Evolutionary conservation across 2,113 vertebrate species (phyloP), one percentile per base, ranked within the genome.

Genomic region (Mesoclemmys tuberculata): DNA sequence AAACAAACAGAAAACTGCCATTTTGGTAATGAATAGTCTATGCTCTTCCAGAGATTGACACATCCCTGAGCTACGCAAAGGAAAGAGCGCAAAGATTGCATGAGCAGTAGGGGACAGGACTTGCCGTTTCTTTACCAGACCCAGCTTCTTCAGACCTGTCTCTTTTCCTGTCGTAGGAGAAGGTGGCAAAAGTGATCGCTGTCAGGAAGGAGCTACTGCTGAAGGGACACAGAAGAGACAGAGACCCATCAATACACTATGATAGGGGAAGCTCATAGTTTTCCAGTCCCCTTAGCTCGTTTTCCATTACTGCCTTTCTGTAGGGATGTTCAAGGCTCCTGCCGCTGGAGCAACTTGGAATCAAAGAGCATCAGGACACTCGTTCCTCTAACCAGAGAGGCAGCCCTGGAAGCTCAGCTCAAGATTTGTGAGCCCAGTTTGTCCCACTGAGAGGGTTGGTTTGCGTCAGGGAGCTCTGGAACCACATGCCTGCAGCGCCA

Each of bases 241-340:
- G 6, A 19, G 38, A 44, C 5, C 54, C 55, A 4, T 31, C 0
- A 0, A 51, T 2, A 5, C 80, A 21, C 16, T 68, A 85, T 78
- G 85, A 0, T 0, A 38, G 1, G 56, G 56, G 38, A 5, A 2
- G 13, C 49, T 88, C 2, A 2, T 14, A 22, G 0, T 10, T 61
- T 6, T 24, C n/a, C 41, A 26, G 56, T 51, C 22, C 41, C 13
- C 12, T 2, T 4, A 1, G n/a, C 74, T 27, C 46, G 12, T 77
- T 41, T 44, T 75, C 71, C 38, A 13, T 48, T 31, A 4, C 0
- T 49, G 79, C 64, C 35, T 49, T 80, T 49, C 11, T 71, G 22
- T 84, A 27, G 6, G 27, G 51, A 87, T 19, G 58, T 84, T 55
- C 5, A 26, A 77, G n/a, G 68, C 87, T 89, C 44, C 29, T 14